A percentile compares a stretch with the other conserved stretches of the same genome.
These are phyloP conservation scores for Scolopax mira DNA, from an alignment of 2,113 vertebrate genomes.

Conservation along the genomic window DNA sequence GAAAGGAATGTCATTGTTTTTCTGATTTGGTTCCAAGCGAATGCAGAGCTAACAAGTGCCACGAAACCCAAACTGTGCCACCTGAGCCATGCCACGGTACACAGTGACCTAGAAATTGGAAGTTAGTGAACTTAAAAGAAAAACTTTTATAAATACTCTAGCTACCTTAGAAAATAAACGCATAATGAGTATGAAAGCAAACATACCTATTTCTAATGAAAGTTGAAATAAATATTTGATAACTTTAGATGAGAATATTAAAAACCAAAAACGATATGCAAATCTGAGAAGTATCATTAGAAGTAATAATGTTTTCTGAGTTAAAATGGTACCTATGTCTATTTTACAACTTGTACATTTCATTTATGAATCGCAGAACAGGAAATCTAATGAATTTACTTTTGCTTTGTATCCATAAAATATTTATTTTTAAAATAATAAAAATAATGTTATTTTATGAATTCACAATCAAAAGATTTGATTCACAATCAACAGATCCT, in stretches of 20 bases:
- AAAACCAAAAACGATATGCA: not conserved
- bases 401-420: not conserved
- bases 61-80: not conserved
- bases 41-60: not conserved
- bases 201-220: constrained; percentile 3
- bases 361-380: not conserved
- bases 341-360: not conserved
- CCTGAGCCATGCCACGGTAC: not conserved
- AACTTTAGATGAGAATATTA: not conserved
- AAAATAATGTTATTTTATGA: not conserved
- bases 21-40: not conserved
- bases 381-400: not conserved
- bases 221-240: constrained; percentile 34
- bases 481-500: not conserved
- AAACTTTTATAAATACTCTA: constrained; percentile 51
- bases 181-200: constrained; percentile 14
- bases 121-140: constrained; percentile 45
- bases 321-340: not conserved
- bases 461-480: not conserved
- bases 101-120: not conserved
- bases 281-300: not conserved
- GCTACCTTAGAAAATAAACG: constrained; percentile 56
- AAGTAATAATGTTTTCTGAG: not conserved
- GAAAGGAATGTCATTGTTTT: not conserved
- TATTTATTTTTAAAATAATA: not conserved